These are phyloP conservation scores for Oplegnathus fasciatus DNA, from an alignment of 2,113 vertebrate genomes.

Conservation along the genomic window DNA sequence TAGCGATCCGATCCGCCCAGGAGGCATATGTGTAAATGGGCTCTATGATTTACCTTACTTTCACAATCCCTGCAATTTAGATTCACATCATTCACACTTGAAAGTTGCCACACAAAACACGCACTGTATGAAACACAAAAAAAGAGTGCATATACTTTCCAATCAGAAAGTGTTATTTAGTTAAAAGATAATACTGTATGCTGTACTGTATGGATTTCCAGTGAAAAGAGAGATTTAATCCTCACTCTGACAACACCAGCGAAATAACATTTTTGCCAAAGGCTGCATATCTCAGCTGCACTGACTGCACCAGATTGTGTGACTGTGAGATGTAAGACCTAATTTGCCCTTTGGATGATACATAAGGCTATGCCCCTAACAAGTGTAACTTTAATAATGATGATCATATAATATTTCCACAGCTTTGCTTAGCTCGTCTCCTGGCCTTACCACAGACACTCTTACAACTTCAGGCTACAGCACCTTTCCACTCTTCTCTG, in stretches of 20 bases:
- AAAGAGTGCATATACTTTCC: background rate
- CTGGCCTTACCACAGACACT: constrained; percentile 3
- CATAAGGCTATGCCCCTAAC: background rate
- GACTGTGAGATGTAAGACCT: background rate
- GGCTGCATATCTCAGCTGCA: background rate
- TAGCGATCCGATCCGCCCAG: background rate
- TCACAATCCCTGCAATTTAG: background rate
- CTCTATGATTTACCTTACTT: background rate
- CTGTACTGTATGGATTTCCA: background rate
- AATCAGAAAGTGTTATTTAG: background rate
- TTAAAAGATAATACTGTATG: background rate
- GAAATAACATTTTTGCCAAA: background rate
- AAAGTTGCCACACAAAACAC: background rate
- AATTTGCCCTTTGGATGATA: constrained; percentile 16
- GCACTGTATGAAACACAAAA: background rate
- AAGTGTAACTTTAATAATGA: constrained; percentile 4
- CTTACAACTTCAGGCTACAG: constrained; percentile 4
- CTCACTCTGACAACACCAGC: background rate
- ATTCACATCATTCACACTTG: background rate
- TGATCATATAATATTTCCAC: background rate
- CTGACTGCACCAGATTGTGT: background rate
- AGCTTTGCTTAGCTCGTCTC: background rate
- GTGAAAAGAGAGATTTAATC: background rate
- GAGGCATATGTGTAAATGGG: background rate
- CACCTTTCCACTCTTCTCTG: constrained; percentile 14